Base-by-base conservation (phyloP, 2,888 invertebrate genomes). In the Micropterix aruncella region DNA sequence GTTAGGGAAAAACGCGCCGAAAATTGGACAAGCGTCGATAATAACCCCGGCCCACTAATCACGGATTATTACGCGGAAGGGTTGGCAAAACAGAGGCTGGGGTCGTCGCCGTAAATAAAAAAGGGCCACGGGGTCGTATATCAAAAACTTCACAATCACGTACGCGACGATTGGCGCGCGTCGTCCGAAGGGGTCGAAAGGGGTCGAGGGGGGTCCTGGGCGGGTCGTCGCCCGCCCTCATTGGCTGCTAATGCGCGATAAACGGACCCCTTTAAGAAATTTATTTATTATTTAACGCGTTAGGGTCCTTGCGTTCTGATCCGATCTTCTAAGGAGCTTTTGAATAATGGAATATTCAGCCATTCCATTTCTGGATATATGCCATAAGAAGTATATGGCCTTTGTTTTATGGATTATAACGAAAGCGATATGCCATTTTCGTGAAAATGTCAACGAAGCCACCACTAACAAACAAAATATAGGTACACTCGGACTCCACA, bases 241-340 rank as follows among this genome's bases (percentile, higher is more conserved):
- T 51, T 51, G 51, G 50, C 51, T 51, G 48, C 48, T 51, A 51
- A 51, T 51, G 57, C 58, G 57, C 60, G 59, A 59, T 58, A 55
- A 55, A 53, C 53, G 48, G 40, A 39, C 27, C 12, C 27, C 27
- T 27, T 27, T 5, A 5, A 27, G 27, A 5, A 27, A 7, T 27
- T 27, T 12, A 27, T 27, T 12, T 27, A 27, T 27, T 27, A 27
- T 27, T 27, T 27, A 27, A 27, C 27, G 7, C 7, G 27, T 7
- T 27, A 27, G 7, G 5, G 12, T 27, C 27, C 27, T 27, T 27
- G 12, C 27, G 5, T 27, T 27, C 12, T 27, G 27, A 27, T 27
- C 27, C 7, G 27, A 27, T 27, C 27, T 27, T 27, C 27, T 27
- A 27, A 27, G 27, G 5, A 27, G 5, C 5, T 27, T 27, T 5